Percentiles rank a stretch among this genome's conserved stretches.
Conservation (phyloP, 1,140 invertebrate genomes). For the Drosophila quadrilineata region DNA sequence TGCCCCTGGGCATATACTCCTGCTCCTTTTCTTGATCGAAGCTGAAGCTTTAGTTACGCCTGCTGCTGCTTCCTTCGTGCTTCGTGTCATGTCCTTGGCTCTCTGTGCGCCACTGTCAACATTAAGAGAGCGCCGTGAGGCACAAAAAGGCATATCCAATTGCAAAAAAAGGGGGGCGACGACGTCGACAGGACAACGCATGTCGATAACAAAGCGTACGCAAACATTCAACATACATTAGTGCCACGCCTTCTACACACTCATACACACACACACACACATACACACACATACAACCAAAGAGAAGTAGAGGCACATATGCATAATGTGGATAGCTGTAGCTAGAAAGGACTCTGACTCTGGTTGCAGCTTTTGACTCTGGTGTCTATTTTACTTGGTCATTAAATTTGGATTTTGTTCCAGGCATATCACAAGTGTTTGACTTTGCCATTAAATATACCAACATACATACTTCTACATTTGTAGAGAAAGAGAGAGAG, state of each 20-base stretch:
- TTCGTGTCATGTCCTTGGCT: conserved; percentile 71
- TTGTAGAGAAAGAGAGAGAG: too few relatives aligned
- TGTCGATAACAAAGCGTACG: conserved; percentile 69
- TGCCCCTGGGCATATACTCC: background rate
- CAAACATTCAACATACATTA: conserved; percentile 76
- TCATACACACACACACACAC: background rate
- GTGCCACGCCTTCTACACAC: conserved; percentile 55
- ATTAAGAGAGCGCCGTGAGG: conserved; percentile 65
- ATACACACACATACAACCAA: background rate
- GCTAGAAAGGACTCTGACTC: conserved; percentile 2
- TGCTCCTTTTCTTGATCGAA: background rate
- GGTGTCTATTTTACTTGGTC: conserved; percentile 78
- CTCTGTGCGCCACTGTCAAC: conserved; percentile 66
- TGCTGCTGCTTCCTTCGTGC: background rate
- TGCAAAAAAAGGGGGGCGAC: conserved; percentile 71
- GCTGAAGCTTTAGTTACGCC: background rate
- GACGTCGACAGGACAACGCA: conserved; percentile 59
- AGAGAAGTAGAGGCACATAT: background rate
- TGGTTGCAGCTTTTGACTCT: conserved; percentile 45
- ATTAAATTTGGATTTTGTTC: conserved; percentile 79
- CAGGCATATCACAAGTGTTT: conserved; percentile 65
- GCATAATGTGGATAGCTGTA: too few relatives aligned
- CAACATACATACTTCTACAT: conserved; percentile 25
- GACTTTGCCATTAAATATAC: conserved; percentile 70
- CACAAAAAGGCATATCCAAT: conserved; percentile 78